A percentile compares a stretch with the other conserved stretches of the same genome.
phyloP scores from a whole-genome alignment of 1,140 invertebrate species.

The Yoshiicerus persimilis region DNA sequence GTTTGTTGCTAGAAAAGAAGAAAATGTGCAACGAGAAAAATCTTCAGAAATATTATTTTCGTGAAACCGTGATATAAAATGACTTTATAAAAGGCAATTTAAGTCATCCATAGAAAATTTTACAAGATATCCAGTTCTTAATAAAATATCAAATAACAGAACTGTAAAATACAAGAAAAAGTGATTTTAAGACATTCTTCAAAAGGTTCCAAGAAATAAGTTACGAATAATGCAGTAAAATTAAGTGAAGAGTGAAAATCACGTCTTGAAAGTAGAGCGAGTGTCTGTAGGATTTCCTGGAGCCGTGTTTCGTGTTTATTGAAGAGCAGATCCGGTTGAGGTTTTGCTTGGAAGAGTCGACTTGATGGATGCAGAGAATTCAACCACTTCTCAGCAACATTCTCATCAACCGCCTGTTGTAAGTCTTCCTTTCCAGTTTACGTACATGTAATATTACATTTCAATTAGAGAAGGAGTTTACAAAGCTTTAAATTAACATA shows the following conservation, averaged over 20 bases:
- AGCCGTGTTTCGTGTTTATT: conserved; percentile 12
- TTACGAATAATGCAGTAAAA: not conserved
- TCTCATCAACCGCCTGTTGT: not conserved
- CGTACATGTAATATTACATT: too few relatives aligned
- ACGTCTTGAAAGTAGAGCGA: not conserved
- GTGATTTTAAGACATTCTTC: too few relatives aligned
- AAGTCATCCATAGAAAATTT: too few relatives aligned
- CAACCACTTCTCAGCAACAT: not conserved
- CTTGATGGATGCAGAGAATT: conserved; percentile 12
- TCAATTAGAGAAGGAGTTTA: too few relatives aligned
- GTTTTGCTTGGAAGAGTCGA: conserved; percentile 15
- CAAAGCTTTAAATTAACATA: too few relatives aligned
- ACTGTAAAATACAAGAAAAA: too few relatives aligned
- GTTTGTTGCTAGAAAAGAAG: not conserved
- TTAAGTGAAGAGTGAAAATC: not conserved
- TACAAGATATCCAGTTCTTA: too few relatives aligned
- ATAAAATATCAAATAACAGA: too few relatives aligned
- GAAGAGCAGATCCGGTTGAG: conserved; percentile 12
- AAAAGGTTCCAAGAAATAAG: not conserved
- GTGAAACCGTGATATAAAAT: too few relatives aligned
- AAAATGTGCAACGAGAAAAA: not conserved
- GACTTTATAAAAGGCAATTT: too few relatives aligned
- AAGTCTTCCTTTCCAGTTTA: not conserved
- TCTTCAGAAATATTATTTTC: not conserved
- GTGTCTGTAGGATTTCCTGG: not conserved